Conservation (phyloP, 2,888 invertebrate species). For the Tineola bisselliella region DNA sequence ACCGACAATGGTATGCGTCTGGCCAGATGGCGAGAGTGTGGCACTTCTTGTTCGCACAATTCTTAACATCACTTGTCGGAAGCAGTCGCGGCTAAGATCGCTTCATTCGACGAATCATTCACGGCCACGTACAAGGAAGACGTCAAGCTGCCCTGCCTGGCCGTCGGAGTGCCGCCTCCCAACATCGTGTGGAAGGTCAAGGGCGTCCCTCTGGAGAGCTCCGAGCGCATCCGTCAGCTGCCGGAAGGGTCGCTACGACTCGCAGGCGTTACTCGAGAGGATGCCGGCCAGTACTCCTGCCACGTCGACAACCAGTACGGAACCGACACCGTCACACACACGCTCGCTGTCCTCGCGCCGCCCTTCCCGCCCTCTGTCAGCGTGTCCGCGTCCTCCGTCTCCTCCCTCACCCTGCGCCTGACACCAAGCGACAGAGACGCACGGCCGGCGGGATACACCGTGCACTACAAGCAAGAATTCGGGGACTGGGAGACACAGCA, state of each 20-base stretch:
- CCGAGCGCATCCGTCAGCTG: constrained; percentile 83
- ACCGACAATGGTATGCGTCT: constrained; percentile 74
- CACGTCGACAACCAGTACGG: constrained; percentile 93
- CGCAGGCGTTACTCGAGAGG: constrained; percentile 86
- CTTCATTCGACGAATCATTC: constrained; percentile 94
- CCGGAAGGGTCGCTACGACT: constrained; percentile 93
- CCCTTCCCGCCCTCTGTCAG: constrained; percentile 61
- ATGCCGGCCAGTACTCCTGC: constrained; percentile 95
- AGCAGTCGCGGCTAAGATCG: constrained; percentile 90
- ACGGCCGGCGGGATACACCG: constrained; percentile 90
- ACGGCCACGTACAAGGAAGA: constrained; percentile 92
- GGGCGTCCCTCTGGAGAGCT: constrained; percentile 79
- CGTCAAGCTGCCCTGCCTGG: constrained; percentile 89
- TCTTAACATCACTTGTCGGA: no score
- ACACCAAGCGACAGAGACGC: constrained; percentile 79
- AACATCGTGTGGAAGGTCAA: constrained; percentile 91
- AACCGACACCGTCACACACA: constrained; percentile 90
- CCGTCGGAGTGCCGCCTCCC: constrained; percentile 91
- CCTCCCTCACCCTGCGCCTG: constrained; percentile 57
- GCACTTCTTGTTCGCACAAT: constrained; percentile 20
- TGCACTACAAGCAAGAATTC: constrained; percentile 94
- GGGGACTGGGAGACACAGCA: constrained; percentile 93
- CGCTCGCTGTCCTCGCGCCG: constrained; percentile 80
- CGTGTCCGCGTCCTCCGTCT: constrained; percentile 62
- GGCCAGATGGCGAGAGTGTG: background rate